These are phyloP conservation scores for Gallirallus australis DNA, from an alignment of 2,797 vertebrate genomes.

Conservation along the genomic window DNA sequence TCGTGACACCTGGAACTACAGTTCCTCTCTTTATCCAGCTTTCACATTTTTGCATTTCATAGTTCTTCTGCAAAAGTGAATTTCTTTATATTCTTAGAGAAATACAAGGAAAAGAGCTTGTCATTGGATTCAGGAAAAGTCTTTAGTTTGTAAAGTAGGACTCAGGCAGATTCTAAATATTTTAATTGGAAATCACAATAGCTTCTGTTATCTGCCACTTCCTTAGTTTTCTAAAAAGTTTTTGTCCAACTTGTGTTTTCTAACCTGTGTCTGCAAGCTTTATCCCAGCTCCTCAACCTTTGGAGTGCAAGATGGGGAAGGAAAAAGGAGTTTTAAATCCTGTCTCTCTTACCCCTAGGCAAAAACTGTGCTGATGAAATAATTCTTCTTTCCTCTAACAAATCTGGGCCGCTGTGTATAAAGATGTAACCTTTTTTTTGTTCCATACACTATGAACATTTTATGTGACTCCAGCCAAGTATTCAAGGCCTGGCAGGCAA, in stretches of 20 bases:
- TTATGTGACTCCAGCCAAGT: neutral
- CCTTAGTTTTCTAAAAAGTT: neutral
- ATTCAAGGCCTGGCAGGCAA: neutral
- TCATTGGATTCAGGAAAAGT: rapidly evolving
- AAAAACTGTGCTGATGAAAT: neutral
- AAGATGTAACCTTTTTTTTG: neutral
- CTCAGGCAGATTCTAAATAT: neutral
- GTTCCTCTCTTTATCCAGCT: neutral
- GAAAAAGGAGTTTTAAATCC: neutral
- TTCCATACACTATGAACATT: neutral
- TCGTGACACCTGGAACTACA: neutral
- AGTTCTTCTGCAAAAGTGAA: neutral
- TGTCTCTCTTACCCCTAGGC: neutral
- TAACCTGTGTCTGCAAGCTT: neutral
- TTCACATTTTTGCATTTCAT: neutral
- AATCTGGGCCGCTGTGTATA: neutral
- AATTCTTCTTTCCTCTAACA: neutral
- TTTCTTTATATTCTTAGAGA: neutral
- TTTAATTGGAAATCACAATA: neutral
- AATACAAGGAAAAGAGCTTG: neutral
- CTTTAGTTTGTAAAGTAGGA: neutral
- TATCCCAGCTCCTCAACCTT: neutral
- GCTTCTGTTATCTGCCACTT: neutral
- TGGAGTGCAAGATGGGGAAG: neutral
- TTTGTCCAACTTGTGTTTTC: neutral